Conservation (phyloP, 2,797 vertebrate genomes). For the Loriculus beryllinus region DNA sequence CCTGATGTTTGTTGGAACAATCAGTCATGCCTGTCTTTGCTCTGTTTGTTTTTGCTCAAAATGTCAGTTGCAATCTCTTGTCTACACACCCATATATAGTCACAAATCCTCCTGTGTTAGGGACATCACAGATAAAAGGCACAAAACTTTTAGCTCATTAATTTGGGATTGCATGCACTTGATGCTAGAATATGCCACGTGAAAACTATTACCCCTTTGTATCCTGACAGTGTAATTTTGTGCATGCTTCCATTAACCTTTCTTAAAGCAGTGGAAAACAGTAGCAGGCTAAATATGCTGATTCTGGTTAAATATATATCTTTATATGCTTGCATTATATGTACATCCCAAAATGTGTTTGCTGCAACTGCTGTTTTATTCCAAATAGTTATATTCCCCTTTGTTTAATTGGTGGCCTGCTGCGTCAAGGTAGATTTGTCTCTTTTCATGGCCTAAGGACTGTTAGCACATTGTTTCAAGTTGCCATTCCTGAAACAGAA, state of each 20-base stretch:
- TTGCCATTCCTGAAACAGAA: neutral
- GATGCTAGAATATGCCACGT: neutral
- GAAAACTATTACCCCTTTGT: neutral
- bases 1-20: conserved; percentile 20
- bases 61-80: neutral
- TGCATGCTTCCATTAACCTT: neutral
- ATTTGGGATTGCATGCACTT: neutral
- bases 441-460: neutral
- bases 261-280: neutral
- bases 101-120: conserved; percentile 22
- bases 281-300: neutral
- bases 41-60: conserved; percentile 41
- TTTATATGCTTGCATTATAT: neutral
- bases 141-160: neutral
- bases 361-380: neutral
- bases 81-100: conserved; percentile 49
- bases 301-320: neutral
- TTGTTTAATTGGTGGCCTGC: neutral
- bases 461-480: neutral
- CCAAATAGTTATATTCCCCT: neutral
- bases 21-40: conserved; percentile 12
- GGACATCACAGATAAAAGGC: neutral
- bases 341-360: neutral
- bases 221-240: neutral
- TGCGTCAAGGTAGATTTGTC: neutral